Evolutionary conservation across 2,888 invertebrate species (phyloP), one percentile per base, ranked within the genome.

Genomic region (Cosmorhoe ocellata): DNA sequence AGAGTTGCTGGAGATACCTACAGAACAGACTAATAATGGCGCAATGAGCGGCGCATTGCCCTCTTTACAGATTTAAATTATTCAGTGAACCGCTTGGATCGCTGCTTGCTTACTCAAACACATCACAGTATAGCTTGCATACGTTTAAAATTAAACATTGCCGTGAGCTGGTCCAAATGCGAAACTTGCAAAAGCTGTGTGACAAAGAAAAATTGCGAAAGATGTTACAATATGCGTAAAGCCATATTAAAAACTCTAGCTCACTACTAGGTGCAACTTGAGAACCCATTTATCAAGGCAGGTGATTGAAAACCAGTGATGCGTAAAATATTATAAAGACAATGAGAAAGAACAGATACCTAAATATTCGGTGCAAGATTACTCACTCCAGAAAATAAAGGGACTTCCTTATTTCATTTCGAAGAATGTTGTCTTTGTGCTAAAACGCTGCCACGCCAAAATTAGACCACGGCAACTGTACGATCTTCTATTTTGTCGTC

Each of bases 71-170:
- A 68, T 66, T 72, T 60, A 72, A 76, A 79, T 74, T 75, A 75
- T 73, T 67, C 67, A 56, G 58, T 57, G 55, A 65, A 67, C 56
- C 66, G 76, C 71, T 72, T 71, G 70, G 64, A 66, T 60, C 62
- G 59, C 59, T 61, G 75, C 72, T 81, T 79, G 76, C 73, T 81
- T 79, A 80, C 75, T 80, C 83, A 80, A 76, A 46, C 67, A 24
- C 66, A 18, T 18, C 24, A 24, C 24, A 24, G 24, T 12, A 13
- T 7, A 11, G 1, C 7, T 69, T 72, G 67, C 71, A 1, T 14
- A 9, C 28, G 22, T 58, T 68, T 78, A 73, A 74, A 81, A 75
- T 79, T 74, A 76, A 75, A 72, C 68, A 64, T 69, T 66, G 58
- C 58, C 28, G 58, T 34, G 47, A 26, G 41, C 55, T 63, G 69